These are phyloP conservation scores for Threskiornis aethiopicus DNA, from an alignment of 2,797 vertebrate genomes.

Conservation along the genomic window DNA sequence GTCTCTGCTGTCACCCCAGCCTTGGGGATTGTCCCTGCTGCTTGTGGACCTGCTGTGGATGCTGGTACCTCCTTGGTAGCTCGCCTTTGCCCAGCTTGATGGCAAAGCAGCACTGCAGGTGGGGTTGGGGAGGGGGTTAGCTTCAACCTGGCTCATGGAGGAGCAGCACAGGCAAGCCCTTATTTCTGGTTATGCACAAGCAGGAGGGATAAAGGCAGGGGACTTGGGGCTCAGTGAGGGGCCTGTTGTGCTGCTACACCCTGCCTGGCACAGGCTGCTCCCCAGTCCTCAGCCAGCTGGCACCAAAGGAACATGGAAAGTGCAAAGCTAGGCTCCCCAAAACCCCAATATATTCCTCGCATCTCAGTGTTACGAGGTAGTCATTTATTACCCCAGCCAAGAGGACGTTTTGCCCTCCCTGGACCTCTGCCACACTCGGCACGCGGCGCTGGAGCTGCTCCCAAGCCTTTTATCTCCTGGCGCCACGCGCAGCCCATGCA, in stretches of 20 bases:
- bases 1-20: background rate
- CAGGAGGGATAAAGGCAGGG: background rate
- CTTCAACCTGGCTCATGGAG: background rate
- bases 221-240: background rate
- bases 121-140: background rate
- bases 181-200: background rate
- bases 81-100: fast-evolving
- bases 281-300: background rate
- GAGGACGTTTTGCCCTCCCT: background rate
- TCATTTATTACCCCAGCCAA: fast-evolving
- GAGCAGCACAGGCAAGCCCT: background rate
- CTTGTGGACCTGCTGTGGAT: background rate
- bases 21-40: background rate
- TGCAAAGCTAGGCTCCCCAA: background rate
- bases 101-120: background rate
- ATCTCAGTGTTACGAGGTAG: fast-evolving
- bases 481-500: background rate
- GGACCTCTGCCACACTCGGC: background rate
- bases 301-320: background rate
- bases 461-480: background rate
- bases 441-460: background rate
- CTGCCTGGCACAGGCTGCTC: background rate
- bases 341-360: fast-evolving
- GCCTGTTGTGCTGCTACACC: background rate
- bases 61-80: background rate